Percentiles rank a stretch among this genome's conserved stretches.
phyloP scores from a whole-genome alignment of 1,140 invertebrate species.

The Cardiocondyla obscurior region DNA sequence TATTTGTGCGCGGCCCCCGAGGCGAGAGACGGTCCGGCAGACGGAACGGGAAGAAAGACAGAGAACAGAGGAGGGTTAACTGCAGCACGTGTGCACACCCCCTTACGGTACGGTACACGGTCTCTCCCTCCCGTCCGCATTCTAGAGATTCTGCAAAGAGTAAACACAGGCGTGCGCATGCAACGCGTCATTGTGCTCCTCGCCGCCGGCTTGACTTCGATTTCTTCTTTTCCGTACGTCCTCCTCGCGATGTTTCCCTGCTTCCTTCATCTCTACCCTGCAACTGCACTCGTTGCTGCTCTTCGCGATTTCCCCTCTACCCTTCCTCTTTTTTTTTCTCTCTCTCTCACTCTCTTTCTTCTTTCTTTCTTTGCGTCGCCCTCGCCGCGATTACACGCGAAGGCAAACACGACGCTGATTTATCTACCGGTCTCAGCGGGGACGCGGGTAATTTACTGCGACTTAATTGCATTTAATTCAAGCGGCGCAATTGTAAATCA shows the following conservation, averaged over 20 bases:
- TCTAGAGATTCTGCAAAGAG: slow-evolving; percentile 56
- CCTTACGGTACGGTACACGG: slow-evolving; percentile 31
- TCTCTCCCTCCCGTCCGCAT: slow-evolving; percentile 43
- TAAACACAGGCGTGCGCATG: slow-evolving; percentile 2
- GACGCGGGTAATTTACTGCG: slow-evolving; percentile 73
- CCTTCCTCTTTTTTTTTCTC: slow-evolving; percentile 9
- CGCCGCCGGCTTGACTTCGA: slow-evolving; percentile 27
- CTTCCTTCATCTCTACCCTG: background rate
- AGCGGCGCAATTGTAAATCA: slow-evolving; percentile 76
- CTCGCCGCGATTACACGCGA: slow-evolving; percentile 68
- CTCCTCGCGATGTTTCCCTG: background rate
- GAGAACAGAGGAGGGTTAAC: slow-evolving; percentile 22
- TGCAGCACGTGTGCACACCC: slow-evolving; percentile 65
- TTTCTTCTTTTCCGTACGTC: slow-evolving; percentile 20
- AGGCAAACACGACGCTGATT: slow-evolving; percentile 73
- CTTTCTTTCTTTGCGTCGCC: slow-evolving; percentile 26
- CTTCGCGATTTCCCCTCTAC: background rate
- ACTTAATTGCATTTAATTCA: slow-evolving; percentile 79
- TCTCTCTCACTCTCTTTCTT: background rate
- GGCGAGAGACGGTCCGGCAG: slow-evolving; percentile 3
- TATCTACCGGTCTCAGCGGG: slow-evolving; percentile 64
- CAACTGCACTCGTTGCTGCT: no score
- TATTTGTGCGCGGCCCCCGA: slow-evolving; percentile 56
- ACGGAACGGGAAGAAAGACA: background rate
- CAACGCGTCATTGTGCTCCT: slow-evolving; percentile 43